These are phyloP conservation scores for Meloidogyne exigua DNA, from an alignment of 1,140 invertebrate species.

Conservation along the genomic window DNA sequence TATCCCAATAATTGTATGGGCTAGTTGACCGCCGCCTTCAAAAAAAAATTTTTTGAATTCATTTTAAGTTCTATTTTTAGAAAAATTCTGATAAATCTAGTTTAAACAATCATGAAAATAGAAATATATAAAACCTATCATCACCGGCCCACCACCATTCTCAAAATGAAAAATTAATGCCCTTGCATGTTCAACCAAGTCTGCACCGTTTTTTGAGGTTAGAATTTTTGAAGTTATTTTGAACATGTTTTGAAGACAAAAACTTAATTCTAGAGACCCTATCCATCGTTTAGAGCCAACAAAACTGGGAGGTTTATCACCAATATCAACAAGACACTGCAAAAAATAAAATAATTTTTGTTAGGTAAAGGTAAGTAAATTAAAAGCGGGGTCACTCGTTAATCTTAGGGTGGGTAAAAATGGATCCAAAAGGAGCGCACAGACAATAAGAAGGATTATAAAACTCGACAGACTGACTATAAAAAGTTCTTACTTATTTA, in stretches of 20 bases:
- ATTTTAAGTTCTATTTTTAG: not conserved
- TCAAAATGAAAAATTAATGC: constrained; percentile 86
- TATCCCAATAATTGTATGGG: constrained; percentile 94
- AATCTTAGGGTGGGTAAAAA: too few species aligned
- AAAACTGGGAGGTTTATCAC: constrained; percentile 85
- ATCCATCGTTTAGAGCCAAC: constrained; percentile 92
- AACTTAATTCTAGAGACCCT: constrained; percentile 93
- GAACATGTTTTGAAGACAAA: constrained; percentile 78
- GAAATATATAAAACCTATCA: constrained; percentile 77
- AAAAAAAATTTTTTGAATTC: constrained; percentile 9
- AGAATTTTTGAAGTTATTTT: constrained; percentile 76
- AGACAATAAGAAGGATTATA: too few species aligned
- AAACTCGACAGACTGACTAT: too few species aligned
- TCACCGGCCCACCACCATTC: constrained; percentile 88
- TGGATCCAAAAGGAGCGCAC: too few species aligned
- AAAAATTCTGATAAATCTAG: not conserved
- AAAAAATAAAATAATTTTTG: constrained; percentile 33
- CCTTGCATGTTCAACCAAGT: constrained; percentile 76
- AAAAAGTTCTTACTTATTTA: too few species aligned
- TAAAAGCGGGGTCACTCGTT: too few species aligned
- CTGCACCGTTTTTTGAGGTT: constrained; percentile 78
- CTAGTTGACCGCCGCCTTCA: constrained; percentile 84
- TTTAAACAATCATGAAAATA: constrained; percentile 8
- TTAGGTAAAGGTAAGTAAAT: too few species aligned
- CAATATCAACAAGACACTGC: constrained; percentile 81